Base-by-base conservation (phyloP, 2,888 invertebrate species). In the Orgyia antiqua region DNA sequence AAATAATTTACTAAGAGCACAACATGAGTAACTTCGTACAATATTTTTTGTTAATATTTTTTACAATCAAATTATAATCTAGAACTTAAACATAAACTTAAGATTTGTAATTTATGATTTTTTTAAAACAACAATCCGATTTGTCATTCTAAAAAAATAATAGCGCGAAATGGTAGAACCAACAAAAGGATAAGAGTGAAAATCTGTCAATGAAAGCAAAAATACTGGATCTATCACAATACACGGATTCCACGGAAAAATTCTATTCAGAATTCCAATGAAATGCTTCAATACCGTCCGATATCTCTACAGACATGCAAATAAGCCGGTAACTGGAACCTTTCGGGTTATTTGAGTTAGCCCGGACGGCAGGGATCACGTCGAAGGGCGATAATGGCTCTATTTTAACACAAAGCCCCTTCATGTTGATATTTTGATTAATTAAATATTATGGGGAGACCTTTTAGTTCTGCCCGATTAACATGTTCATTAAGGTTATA, bases 381-480 rank as follows among this genome's bases (percentile, higher is more conserved):
- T 18, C 25, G 26, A 21, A 9, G 20, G 10, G 11, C 24, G 34
- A 40, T 41, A 49, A 45, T 39, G 21, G 26, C 37, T 27, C 18
- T 40, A 33, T 35, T 27, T 27, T 17, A 15, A 30, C 17, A 10
- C 21, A 31, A 40, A 34, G 12, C 13, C 26, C 19, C 27, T 33
- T 36, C 19, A 29, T 27, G 33, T 33, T 35, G 32, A 41, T 39
- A 34, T 29, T 20, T 29, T 39, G 36, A 51, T 42, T 42, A 40
- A 38, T 41, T 34, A 36, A 19, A 33, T 18, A 24, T 31, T 36
- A 15, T 25, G 32, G 23, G 9, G 2, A 26, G 32, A n/a, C n/a
- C 13, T 10, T 5, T 13, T 5, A 13, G 13, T 11, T 18, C 10
- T n/a, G n/a, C n/a, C n/a, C 11, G 26, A 36, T 43, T 43, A 29